Base-by-base conservation (phyloP, 1,140 invertebrate genomes). In the Drepana arcuata region DNA sequence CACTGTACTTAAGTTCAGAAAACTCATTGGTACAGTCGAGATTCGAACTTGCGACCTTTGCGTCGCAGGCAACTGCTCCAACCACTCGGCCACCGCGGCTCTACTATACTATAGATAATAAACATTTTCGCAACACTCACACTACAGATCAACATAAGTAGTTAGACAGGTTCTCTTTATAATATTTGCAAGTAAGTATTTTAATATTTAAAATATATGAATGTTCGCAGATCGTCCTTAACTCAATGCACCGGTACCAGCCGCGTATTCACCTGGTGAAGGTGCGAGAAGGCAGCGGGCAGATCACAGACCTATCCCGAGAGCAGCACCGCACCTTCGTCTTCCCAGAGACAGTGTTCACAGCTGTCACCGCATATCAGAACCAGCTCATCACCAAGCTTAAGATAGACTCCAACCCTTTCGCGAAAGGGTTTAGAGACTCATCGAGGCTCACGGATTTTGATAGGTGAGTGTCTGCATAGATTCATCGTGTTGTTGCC, bases 181-280 rank as follows among this genome's bases (percentile, higher is more conserved):
- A 11, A n/a, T n/a, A 28, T 1, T 28, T 16, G 16, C 14, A 34
- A 29, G 1, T 14, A 14, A 14, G 7, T 21, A 45, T 43, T 18
- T 41, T 54, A 31, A 46, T 24, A 24, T 35, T 4, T 12, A 30
- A 24, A 14, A 16, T 11, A 37, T 46, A 32, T n/a, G n/a, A n/a
- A n/a, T 34, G 24, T 48, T 86, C 84, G 16, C 89, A 99, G 96
- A 94, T 99, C 60, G 93, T 99, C 16, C 84, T 99, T 15, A 99
- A 99, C 81, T 99, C 96, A 3, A 99, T 99, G 97, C 97, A 99
- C 85, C 95, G 97, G 78, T 99, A 99, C 82, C 96, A 99, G 65
- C 97, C 97, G 1, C 86, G 97, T 24, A 95, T 99, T 61, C 97
- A 99, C 72, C 83, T 99, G 58, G 92, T 95, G 15, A 83, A 90